phyloP scores from a whole-genome alignment of 1,140 invertebrate species.

The Mycetomoellerius zeteki region DNA sequence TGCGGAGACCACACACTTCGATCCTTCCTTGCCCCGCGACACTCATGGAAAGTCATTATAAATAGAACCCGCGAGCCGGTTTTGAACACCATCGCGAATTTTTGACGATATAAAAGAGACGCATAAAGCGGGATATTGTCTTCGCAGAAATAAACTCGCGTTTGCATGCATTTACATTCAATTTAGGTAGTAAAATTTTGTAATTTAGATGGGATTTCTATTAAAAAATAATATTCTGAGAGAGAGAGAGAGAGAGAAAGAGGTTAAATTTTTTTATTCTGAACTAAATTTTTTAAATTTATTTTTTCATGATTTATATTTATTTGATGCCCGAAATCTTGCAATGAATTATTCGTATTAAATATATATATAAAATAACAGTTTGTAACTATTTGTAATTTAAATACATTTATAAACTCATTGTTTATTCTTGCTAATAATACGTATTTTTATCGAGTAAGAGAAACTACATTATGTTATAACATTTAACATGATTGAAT shows the following conservation, averaged over 20 bases:
- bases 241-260: background rate
- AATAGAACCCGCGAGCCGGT: slow-evolving; percentile 52
- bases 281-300: slow-evolving; percentile 12
- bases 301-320: background rate
- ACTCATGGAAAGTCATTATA: slow-evolving; percentile 55
- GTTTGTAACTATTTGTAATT: background rate
- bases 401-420: slow-evolving; percentile 1
- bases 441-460: background rate
- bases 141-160: slow-evolving; percentile 18
- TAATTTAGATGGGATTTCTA: slow-evolving; percentile 29
- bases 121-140: slow-evolving; percentile 1
- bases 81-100: slow-evolving; percentile 22
- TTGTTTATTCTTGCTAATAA: background rate
- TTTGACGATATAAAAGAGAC: slow-evolving; percentile 27
- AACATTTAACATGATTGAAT: slow-evolving; percentile 11
- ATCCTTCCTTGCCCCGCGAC: background rate
- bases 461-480: background rate
- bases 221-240: slow-evolving; percentile 25
- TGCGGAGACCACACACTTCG: slow-evolving; percentile 64
- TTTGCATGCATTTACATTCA: slow-evolving; percentile 57
- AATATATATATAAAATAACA: background rate
- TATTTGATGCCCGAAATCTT: background rate
- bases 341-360: background rate
- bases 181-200: slow-evolving; percentile 36
- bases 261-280: background rate